phyloP scores from a whole-genome alignment of 2,113 vertebrate genomes.

The Sitta europaea region DNA sequence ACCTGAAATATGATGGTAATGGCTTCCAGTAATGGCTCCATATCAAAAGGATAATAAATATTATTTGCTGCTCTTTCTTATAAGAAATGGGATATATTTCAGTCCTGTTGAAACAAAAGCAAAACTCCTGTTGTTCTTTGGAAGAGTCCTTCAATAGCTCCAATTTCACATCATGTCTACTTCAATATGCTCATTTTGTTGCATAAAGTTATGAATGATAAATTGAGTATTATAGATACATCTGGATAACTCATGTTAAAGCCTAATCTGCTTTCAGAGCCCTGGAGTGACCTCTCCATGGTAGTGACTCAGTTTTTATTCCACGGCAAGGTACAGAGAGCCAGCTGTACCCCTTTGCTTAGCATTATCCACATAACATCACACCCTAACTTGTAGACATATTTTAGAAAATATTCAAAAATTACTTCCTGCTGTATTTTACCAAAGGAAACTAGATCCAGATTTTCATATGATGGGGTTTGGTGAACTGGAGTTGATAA shows the following conservation, averaged over 20 bases:
- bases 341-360: neutral
- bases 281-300: neutral
- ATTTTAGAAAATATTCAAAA: neutral
- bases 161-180: neutral
- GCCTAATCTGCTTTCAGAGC: neutral
- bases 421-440: constrained; percentile 7
- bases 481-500: neutral
- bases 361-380: neutral
- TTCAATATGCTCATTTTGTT: neutral
- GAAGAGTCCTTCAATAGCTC: neutral
- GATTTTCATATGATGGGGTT: neutral
- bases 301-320: neutral
- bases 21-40: constrained; percentile 49
- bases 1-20: constrained; percentile 55
- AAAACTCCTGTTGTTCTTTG: constrained; percentile 8
- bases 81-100: constrained; percentile 19
- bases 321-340: neutral
- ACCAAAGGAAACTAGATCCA: neutral
- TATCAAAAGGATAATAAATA: constrained; percentile 47
- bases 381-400: neutral
- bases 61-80: constrained; percentile 26
- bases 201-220: neutral
- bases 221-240: neutral
- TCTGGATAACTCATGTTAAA: constrained; percentile 19
- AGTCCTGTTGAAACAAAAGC: constrained; percentile 20